Base-by-base conservation (phyloP, 35 echinoderm and acorn worm species). In the Eucidaris tribuloides region DNA sequence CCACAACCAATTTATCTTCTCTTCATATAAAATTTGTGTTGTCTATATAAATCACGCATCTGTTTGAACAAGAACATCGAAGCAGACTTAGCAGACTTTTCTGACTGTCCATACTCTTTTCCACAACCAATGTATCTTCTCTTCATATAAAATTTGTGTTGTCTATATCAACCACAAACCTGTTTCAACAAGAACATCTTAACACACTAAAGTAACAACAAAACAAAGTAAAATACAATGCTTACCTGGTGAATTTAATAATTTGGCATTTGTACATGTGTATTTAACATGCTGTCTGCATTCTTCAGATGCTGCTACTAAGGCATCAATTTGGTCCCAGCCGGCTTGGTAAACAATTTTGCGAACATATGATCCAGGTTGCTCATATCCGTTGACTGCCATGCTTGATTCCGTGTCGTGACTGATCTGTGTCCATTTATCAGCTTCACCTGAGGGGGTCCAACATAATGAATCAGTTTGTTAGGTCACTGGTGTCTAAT, bases 211-310 rank as follows among this genome's bases (percentile, higher is more conserved):
- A n/a, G n/a, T n/a, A n/a, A n/a, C n/a, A n/a, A n/a, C n/a, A n/a
- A n/a, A n/a, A n/a, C n/a, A n/a, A n/a, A n/a, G n/a, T n/a, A n/a
- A n/a, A n/a, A n/a, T n/a, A 70, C 18, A 3, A 7, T 52, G 35
- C 68, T 63, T 92, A 96, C 93, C 62, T 71, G 89, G 89, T 49
- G 89, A 87, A 50, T 96, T 96, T 15, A 96, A 33, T 7, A 96
- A 66, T 45, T 85, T 91, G 29, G 89, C 84, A 46, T 38, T 60
- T 44, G 48, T 87, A 72, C 93, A 91, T 24, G 50, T 56, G 42
- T 96, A 96, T 13, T 65, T 56, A 27, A 96, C 62, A 20, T 45
- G 30, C 76, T 96, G 89, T 42, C 84, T 76, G 80, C 89, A 91
- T 30, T 91, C 60, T 45, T 92, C 77, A 5, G 93, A 46, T 5